A percentile compares a stretch with the other conserved stretches of the same genome.
Conservation (phyloP, 2,888 invertebrate species). For the Fabriciana adippe region DNA sequence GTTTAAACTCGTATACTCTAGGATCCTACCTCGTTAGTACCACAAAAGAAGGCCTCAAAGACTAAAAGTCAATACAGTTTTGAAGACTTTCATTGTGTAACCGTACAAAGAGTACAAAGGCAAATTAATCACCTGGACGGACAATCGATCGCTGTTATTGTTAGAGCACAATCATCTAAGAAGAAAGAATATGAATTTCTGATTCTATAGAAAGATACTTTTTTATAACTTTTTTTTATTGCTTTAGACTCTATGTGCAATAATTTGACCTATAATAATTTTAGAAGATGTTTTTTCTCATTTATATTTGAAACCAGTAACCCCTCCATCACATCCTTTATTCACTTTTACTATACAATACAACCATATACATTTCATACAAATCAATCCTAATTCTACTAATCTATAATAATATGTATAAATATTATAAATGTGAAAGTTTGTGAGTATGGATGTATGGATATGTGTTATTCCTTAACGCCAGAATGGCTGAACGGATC, state of each 20-base stretch:
- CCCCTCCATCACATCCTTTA: too few species aligned
- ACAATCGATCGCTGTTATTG: slow-evolving; percentile 28
- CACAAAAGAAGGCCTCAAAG: slow-evolving; percentile 28
- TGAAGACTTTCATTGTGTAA: slow-evolving; percentile 23
- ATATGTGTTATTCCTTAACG: too few species aligned
- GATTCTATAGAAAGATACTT: not conserved
- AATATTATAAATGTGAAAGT: too few species aligned
- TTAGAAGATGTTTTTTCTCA: not conserved
- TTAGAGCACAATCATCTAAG: slow-evolving; percentile 19
- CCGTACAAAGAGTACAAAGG: slow-evolving; percentile 31
- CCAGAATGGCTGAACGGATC: too few species aligned
- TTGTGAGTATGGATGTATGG: too few species aligned
- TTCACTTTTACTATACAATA: too few species aligned
- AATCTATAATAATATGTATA: too few species aligned
- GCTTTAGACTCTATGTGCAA: not conserved
- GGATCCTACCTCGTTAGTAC: slow-evolving; percentile 22
- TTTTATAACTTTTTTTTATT: not conserved
- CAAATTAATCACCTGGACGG: slow-evolving; percentile 36
- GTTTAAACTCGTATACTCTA: slow-evolving; percentile 3
- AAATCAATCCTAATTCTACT: too few species aligned
- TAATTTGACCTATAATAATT: not conserved
- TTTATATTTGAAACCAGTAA: too few species aligned
- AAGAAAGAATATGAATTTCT: slow-evolving; percentile 16
- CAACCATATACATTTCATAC: too few species aligned
- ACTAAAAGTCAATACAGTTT: slow-evolving; percentile 25